Evolutionary conservation across 1,140 invertebrate genomes (phyloP), one percentile per base, ranked within the genome.

Genomic region (Drosophila bocki): DNA sequence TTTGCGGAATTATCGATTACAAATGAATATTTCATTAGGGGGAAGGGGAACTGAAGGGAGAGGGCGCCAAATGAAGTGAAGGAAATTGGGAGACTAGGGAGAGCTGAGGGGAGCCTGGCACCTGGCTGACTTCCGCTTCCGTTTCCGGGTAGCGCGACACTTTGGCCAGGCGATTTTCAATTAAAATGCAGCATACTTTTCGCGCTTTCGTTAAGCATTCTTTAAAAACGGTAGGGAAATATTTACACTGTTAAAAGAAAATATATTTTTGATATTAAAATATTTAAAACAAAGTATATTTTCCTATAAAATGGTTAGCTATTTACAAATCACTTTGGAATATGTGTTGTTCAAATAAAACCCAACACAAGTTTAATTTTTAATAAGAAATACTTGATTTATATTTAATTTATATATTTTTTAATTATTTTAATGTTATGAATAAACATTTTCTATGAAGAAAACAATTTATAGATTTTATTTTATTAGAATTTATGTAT

Each of bases 1-100:
- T 61, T 78, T 90, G 85, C 86, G 81, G 85, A 91, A 90, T 90
- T 90, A 90, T 90, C 85, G 85, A 90, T 90, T 90, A 77, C 75
- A 60, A 90, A 90, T 90, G 85, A 90, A 90, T 90, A 90, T 90
- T 90, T 90, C 81, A 90, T 90, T 79, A 90, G 82, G 70, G 67
- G 63, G 69, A 42, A 44, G 65, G 56, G 53, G 42, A 41, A 11
- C 22, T 19, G n/a, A 5, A 29, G 26, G 47, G n/a, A 53, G 48
- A 60, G 22, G 22, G 59, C 63, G 45, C 26, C 47, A 39, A 29
- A 44, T 33, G 35, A 48, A 50, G 45, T 17, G 12, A 35, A 35
- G 29, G 39, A 32, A 19, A 19, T n/a, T 0, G 37, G 8, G 12
- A 9, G 42, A 4, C 7, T 4, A 15, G 7, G 19, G 13, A n/a